Conservation (phyloP, 92 coral and sea anemone species). For the Metridium senile region DNA sequence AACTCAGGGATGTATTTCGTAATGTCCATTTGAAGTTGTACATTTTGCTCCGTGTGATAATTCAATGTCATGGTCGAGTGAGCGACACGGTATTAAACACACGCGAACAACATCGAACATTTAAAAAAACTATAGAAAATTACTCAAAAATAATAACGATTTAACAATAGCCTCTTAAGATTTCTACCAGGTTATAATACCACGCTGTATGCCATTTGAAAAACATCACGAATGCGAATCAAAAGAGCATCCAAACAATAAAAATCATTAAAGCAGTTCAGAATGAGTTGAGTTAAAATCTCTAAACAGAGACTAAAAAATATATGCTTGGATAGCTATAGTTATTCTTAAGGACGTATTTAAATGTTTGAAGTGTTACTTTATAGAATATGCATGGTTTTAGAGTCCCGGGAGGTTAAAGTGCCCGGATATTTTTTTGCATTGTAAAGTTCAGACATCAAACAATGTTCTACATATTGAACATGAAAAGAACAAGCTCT, state of each 20-base stretch:
- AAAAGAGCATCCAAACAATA: neutral
- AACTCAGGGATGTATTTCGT: too few relatives aligned
- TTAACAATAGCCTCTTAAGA: too few relatives aligned
- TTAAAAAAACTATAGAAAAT: neutral
- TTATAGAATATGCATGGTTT: constrained; percentile 1
- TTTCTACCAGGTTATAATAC: too few relatives aligned
- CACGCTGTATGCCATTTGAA: neutral
- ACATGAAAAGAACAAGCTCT: constrained; percentile 4
- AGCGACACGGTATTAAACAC: constrained; percentile 23
- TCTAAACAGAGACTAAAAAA: neutral
- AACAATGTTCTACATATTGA: constrained; percentile 3
- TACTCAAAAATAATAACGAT: neutral
- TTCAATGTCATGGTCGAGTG: constrained; percentile 30
- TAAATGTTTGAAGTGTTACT: neutral
- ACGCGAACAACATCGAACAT: constrained; percentile 34
- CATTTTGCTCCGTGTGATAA: constrained; percentile 8
- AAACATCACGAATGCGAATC: neutral
- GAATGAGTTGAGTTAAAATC: neutral
- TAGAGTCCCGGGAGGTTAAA: constrained; percentile 32
- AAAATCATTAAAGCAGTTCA: neutral
- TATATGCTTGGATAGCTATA: neutral
- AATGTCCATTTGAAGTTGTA: too few relatives aligned
- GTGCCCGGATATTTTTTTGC: constrained; percentile 29
- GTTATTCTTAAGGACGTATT: neutral
- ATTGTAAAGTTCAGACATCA: constrained; percentile 4